Evolutionary conservation across 2,797 vertebrate species (phyloP).

Genomic region (Threskiornis aethiopicus): DNA sequence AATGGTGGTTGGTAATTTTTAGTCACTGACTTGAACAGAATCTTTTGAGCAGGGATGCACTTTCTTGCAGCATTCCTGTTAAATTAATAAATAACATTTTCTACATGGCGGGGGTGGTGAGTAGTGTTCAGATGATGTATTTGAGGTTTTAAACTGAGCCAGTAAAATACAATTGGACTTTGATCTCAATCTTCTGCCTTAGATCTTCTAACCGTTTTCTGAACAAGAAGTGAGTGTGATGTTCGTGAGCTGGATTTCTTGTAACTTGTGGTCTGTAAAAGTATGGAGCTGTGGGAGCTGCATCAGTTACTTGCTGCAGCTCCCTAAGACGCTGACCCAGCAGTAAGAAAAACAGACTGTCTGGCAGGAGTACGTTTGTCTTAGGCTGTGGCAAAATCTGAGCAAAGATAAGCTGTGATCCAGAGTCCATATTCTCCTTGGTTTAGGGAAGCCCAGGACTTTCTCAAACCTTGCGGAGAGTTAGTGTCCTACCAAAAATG

Average conservation of each 20-base stretch:
- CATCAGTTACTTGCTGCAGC: background rate
- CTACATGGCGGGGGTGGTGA: accelerated
- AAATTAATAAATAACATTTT: background rate
- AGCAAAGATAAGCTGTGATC: background rate
- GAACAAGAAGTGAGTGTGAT: background rate
- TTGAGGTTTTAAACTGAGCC: background rate
- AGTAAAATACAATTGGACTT: background rate
- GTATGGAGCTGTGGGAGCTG: background rate
- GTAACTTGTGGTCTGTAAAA: background rate
- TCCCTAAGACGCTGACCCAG: background rate
- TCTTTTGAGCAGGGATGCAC: background rate
- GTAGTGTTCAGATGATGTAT: background rate
- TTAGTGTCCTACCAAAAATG: background rate
- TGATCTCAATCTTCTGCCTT: background rate
- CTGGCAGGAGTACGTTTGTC: background rate
- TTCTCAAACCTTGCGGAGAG: background rate
- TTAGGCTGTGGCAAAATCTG: background rate
- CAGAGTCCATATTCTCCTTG: background rate
- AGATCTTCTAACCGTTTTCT: background rate
- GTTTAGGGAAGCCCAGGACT: background rate
- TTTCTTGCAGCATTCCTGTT: background rate
- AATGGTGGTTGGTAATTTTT: background rate
- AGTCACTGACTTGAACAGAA: background rate
- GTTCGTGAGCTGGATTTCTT: background rate
- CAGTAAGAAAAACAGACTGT: background rate